Base-by-base conservation (phyloP, 2,888 invertebrate species). In the Tenthredo scrophulariae region DNA sequence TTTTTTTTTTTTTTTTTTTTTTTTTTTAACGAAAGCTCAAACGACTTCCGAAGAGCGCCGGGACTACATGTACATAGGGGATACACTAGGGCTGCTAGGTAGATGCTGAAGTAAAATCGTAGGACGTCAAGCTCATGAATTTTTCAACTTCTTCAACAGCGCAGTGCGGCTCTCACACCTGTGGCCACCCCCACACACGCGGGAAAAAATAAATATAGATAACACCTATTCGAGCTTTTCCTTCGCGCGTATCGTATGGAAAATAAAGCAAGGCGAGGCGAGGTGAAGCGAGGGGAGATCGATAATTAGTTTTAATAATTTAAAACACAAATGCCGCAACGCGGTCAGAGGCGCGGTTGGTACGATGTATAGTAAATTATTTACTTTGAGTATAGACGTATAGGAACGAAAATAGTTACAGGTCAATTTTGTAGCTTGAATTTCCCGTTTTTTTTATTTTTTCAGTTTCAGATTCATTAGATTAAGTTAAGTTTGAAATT, bases 301-400 rank as follows among this genome's bases (percentile, higher is more conserved):
- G 46, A 46, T 75, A 75, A 75, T 75, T 75, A 75, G 46, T 75
- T 75, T 75, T 75, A 75, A 75, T 75, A 75, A 75, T 75, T 46
- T 26, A 75, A 37, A 26, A 75, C 46, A 46, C 15, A 10, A 43
- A 43, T 46, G 26, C 40, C 26, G 22, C 75, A 46, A 62, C 62
- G 62, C 62, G 62, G 62, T 62, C 62, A 62, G 26, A 7, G 13
- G 62, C n/a, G n/a, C n/a, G 22, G 2, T 13, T 7, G n/a, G n/a
- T n/a, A n/a, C 37, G 37, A 33, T 72, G 10, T 40, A 40, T 37
- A 1, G 37, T 40, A 72, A 4, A 62, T n/a, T 70, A 70, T 9
- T 22, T 62, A 62, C 4, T 13, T 26, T 10, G 7, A n/a, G n/a
- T 50, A 50, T 50, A 50, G 5, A n/a, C 0, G 50, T 5, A 54